These are phyloP conservation scores for Lagopus leucura DNA, from an alignment of 2,113 vertebrate genomes.

Conservation along the genomic window DNA sequence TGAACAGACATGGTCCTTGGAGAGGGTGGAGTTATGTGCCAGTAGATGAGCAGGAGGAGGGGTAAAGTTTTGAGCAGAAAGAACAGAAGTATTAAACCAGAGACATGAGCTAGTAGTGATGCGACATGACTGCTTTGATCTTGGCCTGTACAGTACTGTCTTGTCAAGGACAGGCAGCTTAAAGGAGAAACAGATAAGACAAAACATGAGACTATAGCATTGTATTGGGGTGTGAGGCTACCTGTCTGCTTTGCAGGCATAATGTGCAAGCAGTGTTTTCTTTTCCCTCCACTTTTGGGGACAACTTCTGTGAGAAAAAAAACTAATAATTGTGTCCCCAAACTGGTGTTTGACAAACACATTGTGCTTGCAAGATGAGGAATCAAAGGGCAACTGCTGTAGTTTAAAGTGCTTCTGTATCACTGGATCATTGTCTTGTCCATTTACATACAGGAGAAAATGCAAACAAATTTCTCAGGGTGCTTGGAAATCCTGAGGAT, in stretches of 20 bases:
- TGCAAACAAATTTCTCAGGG: constrained; percentile 22
- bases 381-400: not conserved
- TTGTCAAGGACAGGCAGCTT: not conserved
- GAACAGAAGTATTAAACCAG: constrained; percentile 6
- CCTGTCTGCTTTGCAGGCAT: not conserved
- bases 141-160: not conserved
- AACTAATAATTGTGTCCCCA: not conserved
- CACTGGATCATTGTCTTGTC: not conserved
- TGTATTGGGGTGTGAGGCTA: not conserved
- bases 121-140: not conserved
- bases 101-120: not conserved
- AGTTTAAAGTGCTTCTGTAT: not conserved
- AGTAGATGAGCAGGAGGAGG: not conserved
- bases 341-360: not conserved
- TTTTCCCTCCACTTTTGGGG: not conserved
- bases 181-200: not conserved
- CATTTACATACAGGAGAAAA: constrained; percentile 2
- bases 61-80: not conserved
- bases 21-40: not conserved
- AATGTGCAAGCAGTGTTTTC: not conserved
- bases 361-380: not conserved
- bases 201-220: not conserved
- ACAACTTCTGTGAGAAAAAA: not conserved
- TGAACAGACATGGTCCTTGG: not conserved
- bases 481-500: constrained; percentile 32